These are phyloP conservation scores for Theonella swinhoei DNA, from an alignment of 37 sponge, comb jelly and placozoan species.

Conservation along the genomic window DNA sequence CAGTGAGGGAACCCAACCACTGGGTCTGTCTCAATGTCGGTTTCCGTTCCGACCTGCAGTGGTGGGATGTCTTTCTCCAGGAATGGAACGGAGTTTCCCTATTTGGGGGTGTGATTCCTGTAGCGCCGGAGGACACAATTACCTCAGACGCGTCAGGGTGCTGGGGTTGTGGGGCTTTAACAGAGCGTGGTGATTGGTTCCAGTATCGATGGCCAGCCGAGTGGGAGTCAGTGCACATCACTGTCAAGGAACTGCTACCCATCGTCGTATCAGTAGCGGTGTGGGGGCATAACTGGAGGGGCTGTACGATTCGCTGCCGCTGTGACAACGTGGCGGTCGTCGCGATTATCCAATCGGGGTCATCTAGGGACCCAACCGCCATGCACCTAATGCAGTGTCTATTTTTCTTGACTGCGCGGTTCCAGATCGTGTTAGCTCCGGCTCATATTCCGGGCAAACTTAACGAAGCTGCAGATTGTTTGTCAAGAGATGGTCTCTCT, in stretches of 20 bases:
- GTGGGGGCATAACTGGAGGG: conserved; percentile 22
- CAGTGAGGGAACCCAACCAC: conserved; percentile 8
- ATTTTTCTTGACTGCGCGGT: conserved; percentile 32
- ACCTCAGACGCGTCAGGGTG: conserved; percentile 50
- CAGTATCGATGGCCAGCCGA: conserved; percentile 11
- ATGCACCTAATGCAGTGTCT: conserved; percentile 56
- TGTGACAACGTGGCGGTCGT: conserved; percentile 75
- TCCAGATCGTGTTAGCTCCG: conserved; percentile 14
- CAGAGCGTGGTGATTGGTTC: conserved; percentile 35
- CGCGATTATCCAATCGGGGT: conserved; percentile 12
- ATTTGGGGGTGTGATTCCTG: neutral
- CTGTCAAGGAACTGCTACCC: conserved; percentile 47
- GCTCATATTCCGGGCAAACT: conserved; percentile 47
- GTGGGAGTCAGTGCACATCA: conserved; percentile 12
- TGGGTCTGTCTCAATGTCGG: conserved; percentile 14
- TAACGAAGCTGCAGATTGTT: conserved; percentile 42
- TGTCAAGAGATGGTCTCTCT: conserved; percentile 41
- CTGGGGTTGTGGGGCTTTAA: conserved; percentile 55
- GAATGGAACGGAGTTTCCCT: conserved; percentile 42
- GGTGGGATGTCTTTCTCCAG: conserved; percentile 35
- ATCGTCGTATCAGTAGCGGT: conserved; percentile 36
- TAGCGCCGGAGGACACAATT: neutral
- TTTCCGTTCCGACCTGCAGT: conserved; percentile 27
- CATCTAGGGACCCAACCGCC: conserved; percentile 5
- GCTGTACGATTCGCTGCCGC: neutral